Conservation (phyloP, 2,888 invertebrate genomes). For the Gastrophysa polygoni region DNA sequence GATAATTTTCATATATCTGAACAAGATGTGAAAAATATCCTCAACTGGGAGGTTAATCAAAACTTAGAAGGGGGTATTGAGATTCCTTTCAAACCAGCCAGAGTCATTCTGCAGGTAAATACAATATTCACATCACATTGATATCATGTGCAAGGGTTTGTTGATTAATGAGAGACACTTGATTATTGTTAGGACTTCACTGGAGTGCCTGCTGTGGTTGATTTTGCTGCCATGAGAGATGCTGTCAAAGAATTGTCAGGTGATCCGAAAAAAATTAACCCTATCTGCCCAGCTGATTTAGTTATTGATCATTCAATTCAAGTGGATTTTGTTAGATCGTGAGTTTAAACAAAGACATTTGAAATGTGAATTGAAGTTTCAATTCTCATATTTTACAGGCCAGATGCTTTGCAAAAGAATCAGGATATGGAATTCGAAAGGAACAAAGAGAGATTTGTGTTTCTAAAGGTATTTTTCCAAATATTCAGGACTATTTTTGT, state of each 20-base stretch:
- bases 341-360: slow-evolving; percentile 42
- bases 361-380: too few species aligned
- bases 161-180: too few species aligned
- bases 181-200: slow-evolving; percentile 92
- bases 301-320: slow-evolving; percentile 99
- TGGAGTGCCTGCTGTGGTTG: slow-evolving; percentile 97
- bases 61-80: slow-evolving; percentile 75
- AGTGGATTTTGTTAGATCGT: slow-evolving; percentile 88
- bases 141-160: slow-evolving; percentile 10
- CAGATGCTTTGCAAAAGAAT: slow-evolving; percentile 88
- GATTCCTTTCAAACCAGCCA: slow-evolving; percentile 93
- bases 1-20: slow-evolving; percentile 91
- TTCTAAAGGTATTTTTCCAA: slow-evolving; percentile 85
- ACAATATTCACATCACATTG: not conserved
- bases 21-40: slow-evolving; percentile 85
- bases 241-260: slow-evolving; percentile 87
- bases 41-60: slow-evolving; percentile 86
- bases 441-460: slow-evolving; percentile 94
- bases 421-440: slow-evolving; percentile 94
- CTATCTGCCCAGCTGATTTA: slow-evolving; percentile 95
- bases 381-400: slow-evolving; percentile 61
- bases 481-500: too few species aligned
- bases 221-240: slow-evolving; percentile 98
- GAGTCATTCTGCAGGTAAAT: slow-evolving; percentile 90
- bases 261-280: slow-evolving; percentile 92